These are phyloP conservation scores for Drosophila stalkeri DNA, from an alignment of 2,888 invertebrate genomes.

Conservation along the genomic window DNA sequence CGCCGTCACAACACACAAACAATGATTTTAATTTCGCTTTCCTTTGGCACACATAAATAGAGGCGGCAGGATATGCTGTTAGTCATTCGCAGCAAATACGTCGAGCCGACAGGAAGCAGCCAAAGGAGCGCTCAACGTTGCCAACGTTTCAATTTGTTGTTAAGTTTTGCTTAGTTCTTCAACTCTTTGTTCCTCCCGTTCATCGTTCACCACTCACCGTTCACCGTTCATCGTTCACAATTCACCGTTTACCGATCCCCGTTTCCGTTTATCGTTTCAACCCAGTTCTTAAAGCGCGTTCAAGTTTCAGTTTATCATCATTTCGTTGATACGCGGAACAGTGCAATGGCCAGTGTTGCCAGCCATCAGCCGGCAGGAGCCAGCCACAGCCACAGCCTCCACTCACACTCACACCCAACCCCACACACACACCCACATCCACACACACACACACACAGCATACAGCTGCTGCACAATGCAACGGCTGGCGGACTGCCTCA, in stretches of 20 bases:
- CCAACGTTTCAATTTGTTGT: constrained; percentile 75
- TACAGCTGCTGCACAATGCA: constrained; percentile 76
- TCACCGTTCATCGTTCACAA: constrained; percentile 19
- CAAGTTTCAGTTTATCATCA: constrained; percentile 64
- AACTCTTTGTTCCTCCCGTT: constrained; percentile 54
- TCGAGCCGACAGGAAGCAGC: constrained; percentile 82
- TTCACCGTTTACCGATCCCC: constrained; percentile 24
- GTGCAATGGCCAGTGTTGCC: constrained; percentile 66
- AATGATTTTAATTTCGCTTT: constrained; percentile 82
- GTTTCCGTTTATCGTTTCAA: constrained; percentile 49
- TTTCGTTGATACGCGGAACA: constrained; percentile 54
- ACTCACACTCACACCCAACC: constrained; percentile 30
- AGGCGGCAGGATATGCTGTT: constrained; percentile 81
- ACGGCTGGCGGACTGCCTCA: constrained; percentile 76
- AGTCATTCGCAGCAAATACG: constrained; percentile 85
- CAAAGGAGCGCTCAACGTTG: constrained; percentile 64
- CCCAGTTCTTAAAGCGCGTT: constrained; percentile 61
- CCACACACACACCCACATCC: constrained; percentile 28
- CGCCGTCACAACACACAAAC: constrained; percentile 69
- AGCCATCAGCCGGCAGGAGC: constrained; percentile 38
- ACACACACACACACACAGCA: constrained; percentile 67
- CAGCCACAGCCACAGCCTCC: constrained; percentile 36
- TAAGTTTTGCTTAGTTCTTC: constrained; percentile 72
- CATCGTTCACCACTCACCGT: constrained; percentile 17
- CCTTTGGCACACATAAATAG: constrained; percentile 84